phyloP scores from a whole-genome alignment of 2,113 vertebrate genomes.

The Micronycteris hirsuta region DNA sequence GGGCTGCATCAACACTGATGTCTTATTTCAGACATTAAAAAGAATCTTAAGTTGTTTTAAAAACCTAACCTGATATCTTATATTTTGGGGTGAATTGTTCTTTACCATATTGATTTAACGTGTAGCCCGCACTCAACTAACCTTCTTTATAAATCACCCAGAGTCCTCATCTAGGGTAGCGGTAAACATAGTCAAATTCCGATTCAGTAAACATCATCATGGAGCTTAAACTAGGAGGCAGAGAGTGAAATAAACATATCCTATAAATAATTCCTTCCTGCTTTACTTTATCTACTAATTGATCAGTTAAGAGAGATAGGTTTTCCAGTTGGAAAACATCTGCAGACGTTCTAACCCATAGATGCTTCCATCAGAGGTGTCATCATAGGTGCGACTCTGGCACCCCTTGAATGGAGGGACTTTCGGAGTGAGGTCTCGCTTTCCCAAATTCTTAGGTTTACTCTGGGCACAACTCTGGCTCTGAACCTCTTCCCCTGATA shows the following conservation, averaged over 20 bases:
- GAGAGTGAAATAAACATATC: background rate
- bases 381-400: background rate
- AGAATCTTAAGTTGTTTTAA: constrained; percentile 25
- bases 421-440: background rate
- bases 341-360: constrained; percentile 14
- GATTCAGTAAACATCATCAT: background rate
- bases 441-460: background rate
- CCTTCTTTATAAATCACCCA: constrained; percentile 58
- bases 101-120: constrained; percentile 73
- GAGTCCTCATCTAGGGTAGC: constrained; percentile 56
- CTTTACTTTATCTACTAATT: background rate
- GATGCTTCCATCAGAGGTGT: constrained; percentile 28
- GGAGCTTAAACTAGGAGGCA: constrained; percentile 34
- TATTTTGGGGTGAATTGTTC: constrained; percentile 77
- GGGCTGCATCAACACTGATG: background rate
- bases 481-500: background rate
- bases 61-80: constrained; percentile 49
- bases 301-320: constrained; percentile 18
- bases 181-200: constrained; percentile 60
- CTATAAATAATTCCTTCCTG: background rate
- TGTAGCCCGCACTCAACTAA: constrained; percentile 68
- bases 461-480: background rate
- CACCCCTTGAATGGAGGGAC: background rate
- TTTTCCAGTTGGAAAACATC: constrained; percentile 32
- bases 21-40: constrained; percentile 39